phyloP scores from a whole-genome alignment of 2,113 vertebrate genomes.

The Falcunculus frontatus region DNA sequence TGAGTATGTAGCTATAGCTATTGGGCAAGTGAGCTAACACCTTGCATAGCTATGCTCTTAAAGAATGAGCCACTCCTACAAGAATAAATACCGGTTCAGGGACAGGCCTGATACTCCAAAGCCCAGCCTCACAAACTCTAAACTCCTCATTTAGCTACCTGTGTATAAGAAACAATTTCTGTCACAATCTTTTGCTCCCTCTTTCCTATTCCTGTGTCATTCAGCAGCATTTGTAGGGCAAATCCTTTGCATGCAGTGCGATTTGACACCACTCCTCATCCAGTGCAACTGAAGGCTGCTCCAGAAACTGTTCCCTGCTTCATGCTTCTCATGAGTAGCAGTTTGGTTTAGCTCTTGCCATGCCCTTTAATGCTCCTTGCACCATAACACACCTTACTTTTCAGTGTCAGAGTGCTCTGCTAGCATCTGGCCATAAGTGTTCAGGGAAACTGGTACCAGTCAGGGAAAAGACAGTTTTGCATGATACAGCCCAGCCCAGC shows the following conservation, averaged over 20 bases:
- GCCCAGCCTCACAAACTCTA: neutral
- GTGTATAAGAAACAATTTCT: neutral
- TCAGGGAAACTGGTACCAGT: neutral
- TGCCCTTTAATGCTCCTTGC: neutral
- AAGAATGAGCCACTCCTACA: conserved; percentile 24
- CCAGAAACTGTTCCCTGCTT: neutral
- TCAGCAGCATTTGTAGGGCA: neutral
- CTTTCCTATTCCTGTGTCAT: neutral
- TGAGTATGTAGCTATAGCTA: neutral
- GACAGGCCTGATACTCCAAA: neutral
- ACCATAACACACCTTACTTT: fast-evolving
- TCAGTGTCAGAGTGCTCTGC: neutral
- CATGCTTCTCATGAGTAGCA: neutral
- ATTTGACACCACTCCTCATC: neutral
- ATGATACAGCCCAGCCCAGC: neutral
- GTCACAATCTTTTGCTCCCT: neutral
- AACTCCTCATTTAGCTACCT: neutral
- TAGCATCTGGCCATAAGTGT: fast-evolving
- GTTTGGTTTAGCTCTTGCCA: neutral
- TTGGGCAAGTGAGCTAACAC: neutral
- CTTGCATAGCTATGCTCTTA: neutral
- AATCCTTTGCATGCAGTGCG: fast-evolving
- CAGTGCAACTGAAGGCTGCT: neutral
- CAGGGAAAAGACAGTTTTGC: neutral
- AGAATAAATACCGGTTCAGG: neutral